Evolutionary conservation across 2,888 invertebrate genomes (phyloP).

Genomic region (Leucoptera coffeella): DNA sequence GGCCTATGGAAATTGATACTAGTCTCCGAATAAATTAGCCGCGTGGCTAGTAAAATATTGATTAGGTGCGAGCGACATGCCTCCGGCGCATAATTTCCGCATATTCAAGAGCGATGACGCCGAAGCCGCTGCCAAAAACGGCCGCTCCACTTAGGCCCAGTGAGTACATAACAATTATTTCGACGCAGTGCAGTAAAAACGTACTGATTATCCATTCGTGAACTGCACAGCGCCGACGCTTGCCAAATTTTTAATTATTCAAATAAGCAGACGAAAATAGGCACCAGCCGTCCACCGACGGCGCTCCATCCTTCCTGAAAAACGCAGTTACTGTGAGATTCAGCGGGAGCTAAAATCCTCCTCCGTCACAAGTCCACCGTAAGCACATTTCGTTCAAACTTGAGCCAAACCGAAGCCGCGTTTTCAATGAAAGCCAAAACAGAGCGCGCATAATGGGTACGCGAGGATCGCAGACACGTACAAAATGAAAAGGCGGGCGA

Average conservation of each 20-base stretch:
- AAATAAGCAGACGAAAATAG: constrained; percentile 7
- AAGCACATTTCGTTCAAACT: too few relatives aligned
- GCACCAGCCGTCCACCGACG: not conserved
- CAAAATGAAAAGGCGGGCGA: constrained; percentile 46
- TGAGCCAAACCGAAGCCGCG: not conserved
- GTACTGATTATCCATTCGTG: constrained; percentile 12
- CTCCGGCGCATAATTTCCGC: too few relatives aligned
- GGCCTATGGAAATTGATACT: too few relatives aligned
- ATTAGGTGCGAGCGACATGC: too few relatives aligned
- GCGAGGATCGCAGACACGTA: constrained; percentile 44
- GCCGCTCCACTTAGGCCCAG: too few relatives aligned
- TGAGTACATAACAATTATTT: too few relatives aligned
- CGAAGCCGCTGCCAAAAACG: too few relatives aligned
- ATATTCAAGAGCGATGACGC: too few relatives aligned
- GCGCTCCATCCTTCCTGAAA: not conserved
- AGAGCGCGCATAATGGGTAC: constrained; percentile 46
- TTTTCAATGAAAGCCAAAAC: constrained; percentile 42
- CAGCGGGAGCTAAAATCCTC: too few relatives aligned
- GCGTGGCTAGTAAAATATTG: too few relatives aligned
- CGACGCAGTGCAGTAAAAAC: constrained; percentile 21
- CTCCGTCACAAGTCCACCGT: not conserved
- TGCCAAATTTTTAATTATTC: constrained; percentile 17
- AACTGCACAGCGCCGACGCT: constrained; percentile 10
- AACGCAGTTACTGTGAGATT: too few relatives aligned
- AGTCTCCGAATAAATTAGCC: too few relatives aligned